These are phyloP conservation scores for Crocuta crocuta DNA, from an alignment of 2,113 vertebrate genomes.

Conservation along the genomic window DNA sequence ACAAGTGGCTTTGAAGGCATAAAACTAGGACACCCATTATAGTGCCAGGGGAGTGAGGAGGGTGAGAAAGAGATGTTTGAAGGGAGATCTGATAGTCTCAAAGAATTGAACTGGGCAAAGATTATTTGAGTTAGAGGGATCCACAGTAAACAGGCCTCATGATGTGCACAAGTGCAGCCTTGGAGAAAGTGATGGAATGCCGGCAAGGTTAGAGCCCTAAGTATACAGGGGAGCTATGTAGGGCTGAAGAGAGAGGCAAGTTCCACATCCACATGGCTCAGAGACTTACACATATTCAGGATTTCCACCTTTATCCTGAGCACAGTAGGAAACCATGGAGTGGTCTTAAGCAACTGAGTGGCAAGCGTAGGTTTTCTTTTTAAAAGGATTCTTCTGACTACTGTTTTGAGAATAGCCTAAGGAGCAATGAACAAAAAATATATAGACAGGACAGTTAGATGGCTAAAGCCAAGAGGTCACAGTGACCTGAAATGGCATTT, in stretches of 20 bases:
- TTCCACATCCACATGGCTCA: neutral
- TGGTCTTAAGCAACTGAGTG: neutral
- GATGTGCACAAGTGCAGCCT: neutral
- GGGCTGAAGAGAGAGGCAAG: neutral
- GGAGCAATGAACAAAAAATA: neutral
- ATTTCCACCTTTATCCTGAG: neutral
- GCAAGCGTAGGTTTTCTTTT: neutral
- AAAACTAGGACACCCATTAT: neutral
- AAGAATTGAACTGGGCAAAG: neutral
- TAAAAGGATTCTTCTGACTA: neutral
- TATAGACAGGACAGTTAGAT: neutral
- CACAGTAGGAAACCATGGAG: neutral
- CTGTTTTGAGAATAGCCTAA: neutral
- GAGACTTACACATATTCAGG: neutral
- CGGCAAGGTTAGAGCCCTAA: neutral
- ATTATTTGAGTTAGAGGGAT: neutral
- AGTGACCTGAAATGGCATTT: neutral
- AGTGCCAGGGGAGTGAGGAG: neutral
- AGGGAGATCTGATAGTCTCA: neutral
- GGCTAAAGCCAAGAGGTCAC: neutral
- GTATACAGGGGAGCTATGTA: neutral
- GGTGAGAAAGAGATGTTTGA: neutral
- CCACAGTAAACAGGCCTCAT: accelerated
- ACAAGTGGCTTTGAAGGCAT: neutral
- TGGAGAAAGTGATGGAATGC: neutral